phyloP scores from a whole-genome alignment of 2,888 invertebrate genomes.

The Muscina levida region DNA sequence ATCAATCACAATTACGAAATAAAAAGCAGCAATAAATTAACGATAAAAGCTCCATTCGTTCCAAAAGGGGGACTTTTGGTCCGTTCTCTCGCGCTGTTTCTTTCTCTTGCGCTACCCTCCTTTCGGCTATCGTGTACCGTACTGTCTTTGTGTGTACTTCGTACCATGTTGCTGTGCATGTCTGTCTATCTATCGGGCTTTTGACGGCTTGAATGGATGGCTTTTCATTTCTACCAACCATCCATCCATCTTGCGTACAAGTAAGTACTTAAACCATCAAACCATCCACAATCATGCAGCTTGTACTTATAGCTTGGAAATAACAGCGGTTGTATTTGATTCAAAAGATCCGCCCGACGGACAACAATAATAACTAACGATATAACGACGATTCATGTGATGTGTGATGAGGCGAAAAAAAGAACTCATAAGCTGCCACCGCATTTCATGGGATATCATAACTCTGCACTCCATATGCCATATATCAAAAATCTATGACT shows the following conservation, averaged over 20 bases:
- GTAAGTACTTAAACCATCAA: conserved; percentile 57
- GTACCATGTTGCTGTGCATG: conserved; percentile 14
- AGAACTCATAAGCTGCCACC: conserved; percentile 61
- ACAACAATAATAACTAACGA: conserved; percentile 12
- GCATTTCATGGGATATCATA: conserved; percentile 62
- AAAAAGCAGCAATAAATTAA: conserved; percentile 76
- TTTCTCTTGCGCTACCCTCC: neutral
- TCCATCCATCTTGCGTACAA: conserved; percentile 49
- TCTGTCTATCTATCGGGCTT: conserved; percentile 43
- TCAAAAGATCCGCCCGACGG: conserved; percentile 58
- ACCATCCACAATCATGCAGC: conserved; percentile 18
- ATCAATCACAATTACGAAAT: conserved; percentile 79
- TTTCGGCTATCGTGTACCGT: conserved; percentile 39
- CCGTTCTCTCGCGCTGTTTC: conserved; percentile 33
- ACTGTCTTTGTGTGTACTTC: conserved; percentile 37
- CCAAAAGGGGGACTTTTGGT: conserved; percentile 44
- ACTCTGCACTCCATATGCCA: conserved; percentile 37
- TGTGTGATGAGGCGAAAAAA: conserved; percentile 31
- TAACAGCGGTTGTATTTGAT: conserved; percentile 57
- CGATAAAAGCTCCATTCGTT: conserved; percentile 74
- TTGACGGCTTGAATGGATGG: conserved; percentile 56
- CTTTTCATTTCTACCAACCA: conserved; percentile 34
- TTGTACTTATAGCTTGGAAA: conserved; percentile 3
- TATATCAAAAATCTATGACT: conserved; percentile 58
- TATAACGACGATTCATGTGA: conserved; percentile 34